Percentiles rank a stretch among this genome's conserved stretches.
phyloP scores from a whole-genome alignment of 1,140 invertebrate genomes.

The Archivesica marissinica region DNA sequence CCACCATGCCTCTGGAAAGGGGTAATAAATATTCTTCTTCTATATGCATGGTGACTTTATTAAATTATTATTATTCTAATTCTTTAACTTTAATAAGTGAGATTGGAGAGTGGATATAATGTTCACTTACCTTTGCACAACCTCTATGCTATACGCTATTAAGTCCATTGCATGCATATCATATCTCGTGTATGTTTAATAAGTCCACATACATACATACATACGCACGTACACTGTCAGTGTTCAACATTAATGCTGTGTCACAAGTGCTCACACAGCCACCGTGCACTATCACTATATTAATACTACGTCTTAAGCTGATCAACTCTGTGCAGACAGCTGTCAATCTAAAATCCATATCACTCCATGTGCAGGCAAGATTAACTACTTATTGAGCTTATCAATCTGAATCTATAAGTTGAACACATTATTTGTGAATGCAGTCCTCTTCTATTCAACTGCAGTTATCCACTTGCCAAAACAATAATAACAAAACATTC shows the following conservation, averaged over 20 bases:
- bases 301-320: too few relatives aligned
- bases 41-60: neutral
- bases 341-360: constrained; percentile 21
- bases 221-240: neutral
- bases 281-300: too few relatives aligned
- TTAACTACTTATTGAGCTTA: neutral
- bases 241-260: neutral
- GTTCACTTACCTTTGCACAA: constrained; percentile 42
- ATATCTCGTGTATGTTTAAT: neutral
- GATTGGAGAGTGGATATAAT: too few relatives aligned
- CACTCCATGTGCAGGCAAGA: neutral
- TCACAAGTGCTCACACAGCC: neutral
- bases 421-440: too few relatives aligned
- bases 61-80: neutral
- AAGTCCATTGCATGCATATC: constrained; percentile 60
- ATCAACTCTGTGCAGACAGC: too few relatives aligned
- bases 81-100: neutral
- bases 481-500: too few relatives aligned
- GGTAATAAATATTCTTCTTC: too few relatives aligned
- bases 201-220: neutral
- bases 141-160: constrained; percentile 48
- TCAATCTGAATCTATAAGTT: neutral
- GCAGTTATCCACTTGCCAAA: too few relatives aligned
- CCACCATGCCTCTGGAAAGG: neutral
- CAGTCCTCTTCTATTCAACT: too few relatives aligned